These are phyloP conservation scores for Pangasius mekongensis DNA, from an alignment of 2,797 vertebrate species.

Conservation along the genomic window DNA sequence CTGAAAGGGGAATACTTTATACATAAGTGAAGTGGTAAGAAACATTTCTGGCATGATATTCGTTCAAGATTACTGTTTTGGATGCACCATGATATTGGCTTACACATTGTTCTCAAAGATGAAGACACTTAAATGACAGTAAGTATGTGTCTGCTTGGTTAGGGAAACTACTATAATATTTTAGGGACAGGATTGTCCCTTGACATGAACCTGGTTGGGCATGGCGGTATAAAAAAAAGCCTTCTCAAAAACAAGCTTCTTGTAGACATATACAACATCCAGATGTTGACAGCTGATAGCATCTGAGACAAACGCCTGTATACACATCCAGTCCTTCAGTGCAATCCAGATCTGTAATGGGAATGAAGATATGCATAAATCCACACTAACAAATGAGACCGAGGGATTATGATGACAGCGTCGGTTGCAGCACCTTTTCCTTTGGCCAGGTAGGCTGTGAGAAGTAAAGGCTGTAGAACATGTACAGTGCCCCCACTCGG, in stretches of 20 bases:
- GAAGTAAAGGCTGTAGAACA: constrained; percentile 83
- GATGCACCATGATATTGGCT: not conserved
- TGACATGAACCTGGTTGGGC: constrained; percentile 46
- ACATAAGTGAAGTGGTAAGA: not conserved
- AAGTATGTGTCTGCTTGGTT: not conserved
- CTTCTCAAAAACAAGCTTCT: constrained; percentile 53
- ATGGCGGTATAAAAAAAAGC: constrained; percentile 58
- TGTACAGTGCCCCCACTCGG: constrained; percentile 82
- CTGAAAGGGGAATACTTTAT: not conserved
- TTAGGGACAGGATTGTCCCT: not conserved
- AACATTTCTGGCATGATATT: too few relatives aligned
- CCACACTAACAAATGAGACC: not conserved
- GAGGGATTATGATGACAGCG: not conserved
- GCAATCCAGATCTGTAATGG: constrained; percentile 70
- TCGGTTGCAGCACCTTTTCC: constrained; percentile 77
- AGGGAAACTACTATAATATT: not conserved
- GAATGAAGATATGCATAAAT: constrained; percentile 37
- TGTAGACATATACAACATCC: constrained; percentile 57
- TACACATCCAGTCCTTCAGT: constrained; percentile 63
- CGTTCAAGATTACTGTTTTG: not conserved
- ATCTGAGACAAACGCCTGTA: constrained; percentile 47
- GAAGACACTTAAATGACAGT: not conserved
- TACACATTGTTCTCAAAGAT: not conserved
- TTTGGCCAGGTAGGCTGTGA: constrained; percentile 81
- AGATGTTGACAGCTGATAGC: constrained; percentile 50